Conservation (phyloP, 2,797 vertebrate genomes). For the Leptodactylus fallax region DNA sequence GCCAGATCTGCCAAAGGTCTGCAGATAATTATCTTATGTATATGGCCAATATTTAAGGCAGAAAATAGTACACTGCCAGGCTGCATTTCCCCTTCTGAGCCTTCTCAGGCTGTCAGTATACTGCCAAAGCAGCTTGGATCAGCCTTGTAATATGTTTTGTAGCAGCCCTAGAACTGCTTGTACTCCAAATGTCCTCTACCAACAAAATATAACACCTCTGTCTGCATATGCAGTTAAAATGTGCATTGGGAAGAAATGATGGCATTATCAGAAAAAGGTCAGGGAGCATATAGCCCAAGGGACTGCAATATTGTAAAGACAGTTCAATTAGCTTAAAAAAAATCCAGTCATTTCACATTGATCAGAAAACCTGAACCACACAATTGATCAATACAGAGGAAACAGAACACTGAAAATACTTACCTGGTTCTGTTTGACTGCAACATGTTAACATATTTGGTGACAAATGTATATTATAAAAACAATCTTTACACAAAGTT, state of each 20-base stretch:
- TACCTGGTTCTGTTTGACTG: conserved; percentile 36
- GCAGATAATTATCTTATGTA: no score
- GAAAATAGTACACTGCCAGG: no score
- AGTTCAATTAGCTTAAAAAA: neutral
- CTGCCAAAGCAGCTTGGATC: neutral
- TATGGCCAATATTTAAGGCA: no score
- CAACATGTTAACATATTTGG: neutral
- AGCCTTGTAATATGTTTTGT: neutral
- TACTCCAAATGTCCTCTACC: neutral
- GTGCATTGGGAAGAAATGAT: neutral
- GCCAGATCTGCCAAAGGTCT: no score
- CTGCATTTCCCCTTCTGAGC: no score
- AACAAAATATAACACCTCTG: neutral
- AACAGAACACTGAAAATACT: conserved; percentile 29
- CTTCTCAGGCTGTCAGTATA: neutral
- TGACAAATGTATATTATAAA: neutral
- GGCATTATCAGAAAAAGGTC: neutral
- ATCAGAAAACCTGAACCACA: neutral
- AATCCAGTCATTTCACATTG: neutral
- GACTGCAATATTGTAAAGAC: neutral
- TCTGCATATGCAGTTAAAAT: neutral
- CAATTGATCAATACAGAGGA: neutral
- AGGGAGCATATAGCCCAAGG: neutral
- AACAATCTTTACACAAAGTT: neutral
- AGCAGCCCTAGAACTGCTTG: neutral